Base-by-base conservation (phyloP, 35 echinoderm and acorn worm species). In the Diadema setosum region DNA sequence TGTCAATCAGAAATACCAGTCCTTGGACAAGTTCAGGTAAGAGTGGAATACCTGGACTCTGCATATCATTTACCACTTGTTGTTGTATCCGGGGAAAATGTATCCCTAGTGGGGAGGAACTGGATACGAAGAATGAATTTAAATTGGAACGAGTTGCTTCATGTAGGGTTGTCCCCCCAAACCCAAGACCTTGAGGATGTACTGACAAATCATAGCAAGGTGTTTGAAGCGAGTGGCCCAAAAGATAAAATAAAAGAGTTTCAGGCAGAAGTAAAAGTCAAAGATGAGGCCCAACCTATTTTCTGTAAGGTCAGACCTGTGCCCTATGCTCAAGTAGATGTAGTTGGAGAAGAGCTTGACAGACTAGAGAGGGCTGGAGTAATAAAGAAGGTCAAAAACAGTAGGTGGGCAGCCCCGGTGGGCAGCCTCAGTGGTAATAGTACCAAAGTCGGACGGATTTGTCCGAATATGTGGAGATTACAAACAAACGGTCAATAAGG, bases 391-490 rank as follows among this genome's bases (percentile, higher is more conserved):
- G 75, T 82, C 2, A 82, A 76, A 7, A 48, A 82, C 5, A 42
- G 29, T 64, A 82, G 57, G 20, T 89, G 87, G 70, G 73, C 45
- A 43, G 50, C 34, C 35, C 49, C 60, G 25, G 46, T 65, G 4
- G 78, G 48, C 14, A 15, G 5, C 18, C n/a, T n/a, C n/a, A n/a
- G n/a, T n/a, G n/a, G n/a, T n/a, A n/a, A n/a, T n/a, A n/a, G 95
- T 93, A 12, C 81, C 75, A 39, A 92, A 92, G 58, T 39, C 60
- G 2, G 81, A 86, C 39, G 83, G 81, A 15, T 69, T 65, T 14
- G 82, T 89, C 23, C 46, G 82, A 81, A 86, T 89, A 15, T 96
- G 94, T 45, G 82, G 85, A 1, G 67, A 92, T 41, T 93, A 88
- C 75, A 97, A 93, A 52, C 82, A 82, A 18, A 93, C 91, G 25